Base-by-base conservation (phyloP, 2,797 vertebrate genomes). In the Enteromius treurensis region DNA sequence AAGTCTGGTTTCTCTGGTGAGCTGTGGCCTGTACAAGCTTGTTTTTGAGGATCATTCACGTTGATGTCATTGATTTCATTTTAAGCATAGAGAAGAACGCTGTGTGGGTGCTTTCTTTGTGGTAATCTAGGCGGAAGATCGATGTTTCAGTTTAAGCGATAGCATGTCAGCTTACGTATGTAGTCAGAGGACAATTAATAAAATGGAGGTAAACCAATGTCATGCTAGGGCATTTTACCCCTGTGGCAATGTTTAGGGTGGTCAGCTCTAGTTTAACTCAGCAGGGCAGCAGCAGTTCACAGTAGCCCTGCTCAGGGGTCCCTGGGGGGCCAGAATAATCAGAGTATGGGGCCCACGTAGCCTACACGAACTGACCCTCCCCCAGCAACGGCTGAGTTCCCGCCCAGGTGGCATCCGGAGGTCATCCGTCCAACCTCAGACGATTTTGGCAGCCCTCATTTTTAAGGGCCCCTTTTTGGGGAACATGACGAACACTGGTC, bases 51-150 rank as follows among this genome's bases (percentile, higher is more conserved):
- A 88, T 89, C 79, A 86, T 89, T 89, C 87, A 87, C 47, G 21
- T 89, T 89, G 89, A 89, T 88, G 88, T 86, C 77, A 85, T 86
- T 80, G 77, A 81, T 89, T 84, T 84, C 47, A 79, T 84, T 87
- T 86, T 84, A 88, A 87, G 82, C 83, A 85, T 69, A 77, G 68
- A 83, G 42, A 80, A 40, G 76, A 70, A 77, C 5, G 29, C 37
- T 74, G 32, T 74, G 65, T 85, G 37, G 45, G n/a, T 84, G 79
- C 84, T 82, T 82, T 86, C 79, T 86, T 81, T 86, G 55, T 45
- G 53, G 55, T 42, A 42, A 62, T 77, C 7, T 62, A 40, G 14
- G 15, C 11, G n/a, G 17, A 23, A 64, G 58, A 73, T 82, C 70
- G 42, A 15, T 82, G 47, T 74, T 67, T 76, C 4, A 23, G 10